Evolutionary conservation across 1,140 invertebrate genomes (phyloP).

Genomic region (Drosophila pectinifera): DNA sequence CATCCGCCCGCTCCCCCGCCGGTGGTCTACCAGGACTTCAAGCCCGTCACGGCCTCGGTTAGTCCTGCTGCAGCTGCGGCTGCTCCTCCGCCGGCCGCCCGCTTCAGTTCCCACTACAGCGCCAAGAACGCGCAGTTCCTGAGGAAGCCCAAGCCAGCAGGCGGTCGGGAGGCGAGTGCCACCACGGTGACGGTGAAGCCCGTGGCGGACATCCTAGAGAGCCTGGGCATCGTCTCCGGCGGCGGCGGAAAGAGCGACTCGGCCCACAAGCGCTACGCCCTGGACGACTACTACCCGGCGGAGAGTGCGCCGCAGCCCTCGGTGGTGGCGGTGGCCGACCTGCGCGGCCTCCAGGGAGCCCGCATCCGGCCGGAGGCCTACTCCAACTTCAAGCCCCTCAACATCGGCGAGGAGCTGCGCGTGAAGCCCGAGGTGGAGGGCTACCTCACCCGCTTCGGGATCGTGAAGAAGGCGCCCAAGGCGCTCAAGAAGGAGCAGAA

Average conservation of each 20-base stretch:
- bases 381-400: conserved; percentile 77
- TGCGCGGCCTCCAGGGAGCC: conserved; percentile 65
- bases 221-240: conserved; percentile 72
- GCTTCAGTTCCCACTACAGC: conserved; percentile 82
- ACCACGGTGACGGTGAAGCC: conserved; percentile 66
- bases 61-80: neutral
- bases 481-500: conserved; percentile 63
- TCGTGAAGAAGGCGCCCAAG: conserved; percentile 74
- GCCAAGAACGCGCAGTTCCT: conserved; percentile 78
- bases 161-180: neutral
- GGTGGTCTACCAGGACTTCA: conserved; percentile 71
- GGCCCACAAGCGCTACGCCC: conserved; percentile 64
- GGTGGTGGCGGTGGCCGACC: conserved; percentile 65
- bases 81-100: conserved; percentile 14
- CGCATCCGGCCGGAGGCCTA: conserved; percentile 78
- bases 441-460: conserved; percentile 80
- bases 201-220: conserved; percentile 77
- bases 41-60: conserved; percentile 43
- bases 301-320: conserved; percentile 75
- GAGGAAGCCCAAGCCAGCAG: conserved; percentile 56
- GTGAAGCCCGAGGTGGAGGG: conserved; percentile 81
- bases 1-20: conserved; percentile 71
- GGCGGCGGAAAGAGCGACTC: conserved; percentile 24
- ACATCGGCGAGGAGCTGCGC: conserved; percentile 79
- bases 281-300: conserved; percentile 78